A percentile compares a stretch with the other conserved stretches of the same genome.
Conservation (phyloP, 1,140 invertebrate species). For the Sitobion miscanthi region DNA sequence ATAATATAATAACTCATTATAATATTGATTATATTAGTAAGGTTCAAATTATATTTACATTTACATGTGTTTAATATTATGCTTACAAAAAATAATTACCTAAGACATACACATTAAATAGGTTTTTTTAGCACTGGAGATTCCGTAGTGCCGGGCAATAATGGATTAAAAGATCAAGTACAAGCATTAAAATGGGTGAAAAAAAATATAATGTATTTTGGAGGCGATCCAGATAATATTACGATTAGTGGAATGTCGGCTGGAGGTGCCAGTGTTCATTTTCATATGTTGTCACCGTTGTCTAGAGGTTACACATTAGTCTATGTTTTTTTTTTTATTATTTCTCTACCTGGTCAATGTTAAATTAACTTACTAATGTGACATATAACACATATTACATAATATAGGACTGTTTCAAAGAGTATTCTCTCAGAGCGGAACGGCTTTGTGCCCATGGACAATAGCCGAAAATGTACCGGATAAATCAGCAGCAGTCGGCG, state of each 20-base stretch:
- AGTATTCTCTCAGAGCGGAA: constrained; percentile 65
- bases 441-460: constrained; percentile 75
- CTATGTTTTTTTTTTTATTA: neutral
- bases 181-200: constrained; percentile 70
- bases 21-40: neutral
- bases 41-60: neutral
- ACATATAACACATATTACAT: neutral
- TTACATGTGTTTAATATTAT: neutral
- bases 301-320: constrained; percentile 39
- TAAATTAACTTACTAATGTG: neutral
- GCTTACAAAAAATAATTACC: neutral
- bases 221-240: constrained; percentile 68
- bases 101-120: neutral
- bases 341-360: neutral
- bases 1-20: neutral
- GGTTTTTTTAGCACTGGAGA: constrained; percentile 67
- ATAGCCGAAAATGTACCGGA: constrained; percentile 70
- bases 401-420: constrained; percentile 58
- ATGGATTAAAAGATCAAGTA: constrained; percentile 70
- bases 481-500: constrained; percentile 72
- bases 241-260: constrained; percentile 68
- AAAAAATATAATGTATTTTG: constrained; percentile 68
- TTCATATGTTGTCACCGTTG: constrained; percentile 70
- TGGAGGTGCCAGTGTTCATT: constrained; percentile 68
- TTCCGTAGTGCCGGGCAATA: constrained; percentile 68